These are phyloP conservation scores for Corythornis leucogaster DNA, from an alignment of 2,797 vertebrate species.

Conservation along the genomic window DNA sequence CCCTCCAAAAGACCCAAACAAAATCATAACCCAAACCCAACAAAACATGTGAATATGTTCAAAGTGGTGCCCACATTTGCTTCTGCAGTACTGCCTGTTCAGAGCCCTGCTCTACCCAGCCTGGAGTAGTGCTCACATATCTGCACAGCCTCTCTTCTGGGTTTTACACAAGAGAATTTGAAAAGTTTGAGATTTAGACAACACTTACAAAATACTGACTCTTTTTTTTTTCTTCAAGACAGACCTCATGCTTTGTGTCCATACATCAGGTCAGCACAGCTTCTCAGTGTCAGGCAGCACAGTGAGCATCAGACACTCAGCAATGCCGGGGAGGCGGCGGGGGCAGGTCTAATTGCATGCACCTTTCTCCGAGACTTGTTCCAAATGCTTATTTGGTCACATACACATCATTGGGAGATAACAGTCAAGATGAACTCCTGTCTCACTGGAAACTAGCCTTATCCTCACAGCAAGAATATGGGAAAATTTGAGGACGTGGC, in stretches of 20 bases:
- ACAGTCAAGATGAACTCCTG: neutral
- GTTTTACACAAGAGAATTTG: neutral
- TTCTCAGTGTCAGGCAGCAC: neutral
- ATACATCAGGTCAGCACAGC: neutral
- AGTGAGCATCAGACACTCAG: accelerated
- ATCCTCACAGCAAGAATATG: neutral
- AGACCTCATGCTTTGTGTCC: neutral
- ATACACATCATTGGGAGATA: neutral
- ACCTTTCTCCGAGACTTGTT: neutral
- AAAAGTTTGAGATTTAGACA: neutral
- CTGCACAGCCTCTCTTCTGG: accelerated
- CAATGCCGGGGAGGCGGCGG: accelerated
- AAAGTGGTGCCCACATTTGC: neutral
- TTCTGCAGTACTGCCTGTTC: neutral
- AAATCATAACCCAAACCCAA: neutral
- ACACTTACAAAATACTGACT: accelerated
- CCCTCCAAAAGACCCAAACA: too few relatives aligned
- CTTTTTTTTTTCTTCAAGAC: neutral
- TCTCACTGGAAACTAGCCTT: neutral
- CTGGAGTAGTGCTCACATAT: accelerated
- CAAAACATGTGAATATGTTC: neutral
- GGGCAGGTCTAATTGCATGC: neutral
- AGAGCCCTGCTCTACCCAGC: neutral
- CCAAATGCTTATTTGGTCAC: neutral
- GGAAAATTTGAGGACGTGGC: neutral